Percentiles rank a stretch among this genome's conserved stretches.
Conservation (phyloP, 2,113 vertebrate genomes). For the Chaenogobius annularis region DNA sequence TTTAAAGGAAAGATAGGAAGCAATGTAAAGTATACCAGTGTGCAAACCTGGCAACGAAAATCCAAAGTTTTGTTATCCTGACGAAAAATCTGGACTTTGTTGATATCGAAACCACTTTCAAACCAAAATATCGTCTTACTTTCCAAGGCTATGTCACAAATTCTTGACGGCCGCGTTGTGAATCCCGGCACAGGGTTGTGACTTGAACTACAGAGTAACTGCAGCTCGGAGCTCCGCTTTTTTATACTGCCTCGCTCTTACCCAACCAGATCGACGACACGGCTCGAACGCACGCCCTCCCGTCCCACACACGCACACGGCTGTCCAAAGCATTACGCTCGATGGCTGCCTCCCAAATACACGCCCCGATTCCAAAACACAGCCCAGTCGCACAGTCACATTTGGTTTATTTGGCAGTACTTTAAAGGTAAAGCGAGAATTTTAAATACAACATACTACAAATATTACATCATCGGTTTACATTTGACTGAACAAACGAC, state of each 20-base stretch:
- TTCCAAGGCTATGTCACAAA: conserved; percentile 15
- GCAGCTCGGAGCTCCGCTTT: conserved; percentile 51
- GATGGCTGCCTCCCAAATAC: conserved; percentile 19
- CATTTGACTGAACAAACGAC: neutral
- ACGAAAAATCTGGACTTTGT: conserved; percentile 2
- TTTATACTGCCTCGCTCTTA: conserved; percentile 64
- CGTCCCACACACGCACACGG: conserved; percentile 30
- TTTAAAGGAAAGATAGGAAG: conserved; percentile 4
- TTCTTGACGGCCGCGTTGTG: conserved; percentile 13
- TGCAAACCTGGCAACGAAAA: conserved; percentile 49
- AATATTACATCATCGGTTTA: neutral
- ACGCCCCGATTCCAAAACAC: conserved; percentile 37
- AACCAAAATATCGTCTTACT: conserved; percentile 44
- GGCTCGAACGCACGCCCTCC: conserved; percentile 47
- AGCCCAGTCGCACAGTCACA: conserved; percentile 14
- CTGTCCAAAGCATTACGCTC: conserved; percentile 73
- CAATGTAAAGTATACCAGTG: conserved; percentile 16
- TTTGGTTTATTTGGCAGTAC: conserved; percentile 7
- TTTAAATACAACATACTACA: neutral
- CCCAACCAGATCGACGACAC: conserved; percentile 66
- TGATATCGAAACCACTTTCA: neutral
- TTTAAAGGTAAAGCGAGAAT: conserved; percentile 2
- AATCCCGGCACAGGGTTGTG: conserved; percentile 27
- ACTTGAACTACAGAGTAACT: conserved; percentile 46
- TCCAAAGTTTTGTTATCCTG: conserved; percentile 11